Conservation (phyloP, 1,140 invertebrate species). For the Dendroctonus ponderosae region DNA sequence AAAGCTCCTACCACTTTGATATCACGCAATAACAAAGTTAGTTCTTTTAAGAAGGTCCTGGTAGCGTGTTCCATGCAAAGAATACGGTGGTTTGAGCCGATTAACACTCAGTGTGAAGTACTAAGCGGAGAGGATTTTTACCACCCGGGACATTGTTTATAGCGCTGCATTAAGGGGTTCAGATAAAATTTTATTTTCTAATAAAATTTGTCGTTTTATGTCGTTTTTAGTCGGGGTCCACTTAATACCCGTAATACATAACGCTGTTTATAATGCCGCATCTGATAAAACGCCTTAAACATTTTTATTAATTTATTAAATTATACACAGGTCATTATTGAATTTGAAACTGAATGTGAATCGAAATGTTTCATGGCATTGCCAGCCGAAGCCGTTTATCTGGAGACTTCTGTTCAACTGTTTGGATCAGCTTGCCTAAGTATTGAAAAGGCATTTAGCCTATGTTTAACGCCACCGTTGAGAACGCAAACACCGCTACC, state of each 20-base stretch:
- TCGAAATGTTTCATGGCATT: not conserved
- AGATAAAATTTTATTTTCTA: slow-evolving; percentile 39
- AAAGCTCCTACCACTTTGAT: no score
- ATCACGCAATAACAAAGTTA: not conserved
- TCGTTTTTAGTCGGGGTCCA: slow-evolving; percentile 27
- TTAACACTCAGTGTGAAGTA: slow-evolving; percentile 31
- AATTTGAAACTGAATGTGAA: no score
- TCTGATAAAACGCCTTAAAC: slow-evolving; percentile 11
- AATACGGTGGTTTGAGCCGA: slow-evolving; percentile 16
- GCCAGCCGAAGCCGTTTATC: not conserved
- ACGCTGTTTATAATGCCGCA: slow-evolving; percentile 7
- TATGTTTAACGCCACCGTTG: not conserved
- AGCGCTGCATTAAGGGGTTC: slow-evolving; percentile 32
- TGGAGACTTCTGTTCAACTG: not conserved
- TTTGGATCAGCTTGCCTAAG: not conserved
- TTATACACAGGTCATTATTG: not conserved
- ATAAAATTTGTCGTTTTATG: slow-evolving; percentile 40
- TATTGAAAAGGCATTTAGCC: not conserved
- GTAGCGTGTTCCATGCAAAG: not conserved
- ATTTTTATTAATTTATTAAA: slow-evolving; percentile 21
- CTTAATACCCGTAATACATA: slow-evolving; percentile 18
- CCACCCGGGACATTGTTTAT: slow-evolving; percentile 38
- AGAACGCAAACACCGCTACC: not conserved
- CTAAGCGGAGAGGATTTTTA: slow-evolving; percentile 23
- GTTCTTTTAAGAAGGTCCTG: not conserved